Conservation (phyloP, 2,797 vertebrate species). For the Momotus momota region DNA sequence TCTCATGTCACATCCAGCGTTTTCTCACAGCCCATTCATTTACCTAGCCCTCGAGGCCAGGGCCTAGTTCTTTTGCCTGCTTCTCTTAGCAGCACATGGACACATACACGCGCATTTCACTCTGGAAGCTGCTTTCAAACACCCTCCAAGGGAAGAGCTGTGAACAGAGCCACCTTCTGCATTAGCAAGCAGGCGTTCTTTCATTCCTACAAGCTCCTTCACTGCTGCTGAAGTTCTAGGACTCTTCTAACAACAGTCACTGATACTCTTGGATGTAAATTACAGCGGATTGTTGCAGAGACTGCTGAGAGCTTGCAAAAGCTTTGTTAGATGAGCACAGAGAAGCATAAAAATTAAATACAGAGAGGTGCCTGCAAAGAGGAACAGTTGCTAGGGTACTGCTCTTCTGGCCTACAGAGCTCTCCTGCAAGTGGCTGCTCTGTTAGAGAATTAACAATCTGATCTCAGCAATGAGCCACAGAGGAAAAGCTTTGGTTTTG, state of each 20-base stretch:
- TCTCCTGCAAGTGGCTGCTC: not conserved
- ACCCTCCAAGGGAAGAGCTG: not conserved
- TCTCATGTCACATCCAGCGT: not conserved
- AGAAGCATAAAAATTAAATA: not conserved
- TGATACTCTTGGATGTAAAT: not conserved
- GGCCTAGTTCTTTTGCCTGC: not conserved
- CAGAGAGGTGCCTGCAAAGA: not conserved
- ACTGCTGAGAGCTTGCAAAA: not conserved
- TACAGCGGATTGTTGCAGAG: not conserved
- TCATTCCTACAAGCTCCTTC: not conserved
- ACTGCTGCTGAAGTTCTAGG: not conserved
- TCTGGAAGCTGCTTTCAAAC: not conserved
- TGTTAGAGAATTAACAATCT: not conserved
- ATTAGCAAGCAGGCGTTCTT: not conserved
- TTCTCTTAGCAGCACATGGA: not conserved
- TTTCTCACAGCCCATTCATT: not conserved
- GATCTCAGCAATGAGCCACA: not conserved
- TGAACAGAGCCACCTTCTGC: accelerated
- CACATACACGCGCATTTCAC: accelerated
- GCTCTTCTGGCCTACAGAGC: not conserved
- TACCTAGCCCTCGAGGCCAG: not conserved
- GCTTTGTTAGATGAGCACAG: not conserved
- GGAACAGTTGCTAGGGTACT: not conserved
- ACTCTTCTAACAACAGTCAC: not conserved
- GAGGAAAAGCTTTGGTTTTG: not conserved